Percentiles rank a stretch among this genome's conserved stretches.
Evolutionary conservation across 2,113 vertebrate species (phyloP).

Genomic region (Saimiri boliviensis): DNA sequence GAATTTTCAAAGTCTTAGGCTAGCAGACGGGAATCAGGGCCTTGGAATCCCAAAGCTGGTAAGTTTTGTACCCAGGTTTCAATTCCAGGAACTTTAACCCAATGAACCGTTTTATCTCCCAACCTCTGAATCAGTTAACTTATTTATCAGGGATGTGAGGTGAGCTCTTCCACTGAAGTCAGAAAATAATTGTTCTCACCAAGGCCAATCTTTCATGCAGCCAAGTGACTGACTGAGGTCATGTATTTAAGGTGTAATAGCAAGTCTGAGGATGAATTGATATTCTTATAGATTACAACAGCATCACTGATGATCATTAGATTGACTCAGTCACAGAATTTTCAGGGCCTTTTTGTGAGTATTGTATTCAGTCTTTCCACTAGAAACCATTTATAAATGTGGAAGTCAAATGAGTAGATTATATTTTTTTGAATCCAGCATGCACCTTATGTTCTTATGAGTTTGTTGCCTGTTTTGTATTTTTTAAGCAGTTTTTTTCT

Average conservation of each 20-base stretch:
- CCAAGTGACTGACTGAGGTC: background rate
- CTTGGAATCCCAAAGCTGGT: too few species aligned
- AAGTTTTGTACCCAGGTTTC: too few species aligned
- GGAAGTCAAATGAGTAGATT: background rate
- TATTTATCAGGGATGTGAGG: background rate
- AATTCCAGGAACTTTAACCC: background rate
- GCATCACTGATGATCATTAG: background rate
- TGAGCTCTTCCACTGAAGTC: background rate
- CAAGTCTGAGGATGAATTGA: background rate
- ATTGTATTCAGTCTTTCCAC: background rate
- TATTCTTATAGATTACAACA: background rate
- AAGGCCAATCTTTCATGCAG: background rate
- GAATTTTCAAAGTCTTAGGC: slow-evolving; percentile 3
- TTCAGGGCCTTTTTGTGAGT: background rate
- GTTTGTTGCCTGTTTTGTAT: background rate
- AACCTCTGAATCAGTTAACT: background rate
- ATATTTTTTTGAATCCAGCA: background rate
- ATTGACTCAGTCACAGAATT: background rate
- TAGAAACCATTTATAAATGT: background rate
- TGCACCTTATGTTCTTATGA: background rate
- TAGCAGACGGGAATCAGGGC: too few species aligned
- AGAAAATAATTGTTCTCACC: background rate
- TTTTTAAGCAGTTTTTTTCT: slow-evolving; percentile 6
- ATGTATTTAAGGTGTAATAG: background rate
- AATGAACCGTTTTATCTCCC: background rate